Evolutionary conservation across 2,888 invertebrate genomes (phyloP), one percentile per base, ranked within the genome.

Genomic region (Hydrotaea diabolus): DNA sequence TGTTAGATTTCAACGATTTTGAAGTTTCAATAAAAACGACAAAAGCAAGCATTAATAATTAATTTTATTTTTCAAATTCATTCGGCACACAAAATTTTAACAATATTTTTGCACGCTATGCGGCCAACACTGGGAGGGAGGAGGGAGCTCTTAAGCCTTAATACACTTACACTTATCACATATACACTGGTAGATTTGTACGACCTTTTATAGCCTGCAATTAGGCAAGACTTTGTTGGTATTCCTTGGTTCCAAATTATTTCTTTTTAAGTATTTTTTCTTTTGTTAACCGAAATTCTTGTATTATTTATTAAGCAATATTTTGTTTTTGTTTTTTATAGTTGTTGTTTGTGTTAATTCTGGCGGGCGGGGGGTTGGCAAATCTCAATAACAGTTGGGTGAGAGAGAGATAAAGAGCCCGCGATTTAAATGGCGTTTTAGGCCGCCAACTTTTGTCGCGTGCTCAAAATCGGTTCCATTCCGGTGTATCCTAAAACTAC

Each of bases 401-500:
- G 43, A 43, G 13, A 39, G 46, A 23, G 39, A 39, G 71, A 73
- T 64, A 72, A 62, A 77, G 82, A 77, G 83, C 80, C 82, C 81
- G 81, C 83, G 85, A 77, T 80, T 76, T 83, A 78, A 80, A 80
- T 72, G 82, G 80, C 83, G 80, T 71, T 43, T 80, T 77, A 80
- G 5, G 80, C 66, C 80, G 83, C 80, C 82, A 78, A 77, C 75
- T 76, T 82, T 83, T 53, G 69, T 83, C 83, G 84, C 85, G 82
- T 82, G 76, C 84, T 77, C 80, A 36, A 74, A 62, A 75, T 77
- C 76, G 69, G 31, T 81, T 86, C 86, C 85, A 86, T 87, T 81
- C 78, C 64, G 78, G 69, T 75, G 86, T 79, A 82, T 82, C 76
- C 55, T 80, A 78, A 86, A 83, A 82, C 59, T 72, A 83, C 81